These are phyloP conservation scores for Semotilus atromaculatus DNA, from an alignment of 2,797 vertebrate species.

Conservation along the genomic window DNA sequence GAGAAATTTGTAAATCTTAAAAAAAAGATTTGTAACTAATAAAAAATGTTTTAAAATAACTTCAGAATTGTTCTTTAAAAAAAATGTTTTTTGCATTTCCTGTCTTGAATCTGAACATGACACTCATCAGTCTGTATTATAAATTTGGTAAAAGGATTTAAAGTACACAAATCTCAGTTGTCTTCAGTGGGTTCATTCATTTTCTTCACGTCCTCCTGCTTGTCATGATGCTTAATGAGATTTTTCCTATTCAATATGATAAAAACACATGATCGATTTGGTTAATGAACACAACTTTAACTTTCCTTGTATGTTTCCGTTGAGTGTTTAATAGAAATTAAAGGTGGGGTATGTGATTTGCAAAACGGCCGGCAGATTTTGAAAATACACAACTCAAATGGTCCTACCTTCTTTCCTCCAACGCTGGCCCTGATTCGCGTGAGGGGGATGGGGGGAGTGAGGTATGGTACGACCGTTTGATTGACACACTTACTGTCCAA, in stretches of 20 bases:
- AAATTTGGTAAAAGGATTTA: background rate
- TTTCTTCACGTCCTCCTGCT: slow-evolving; percentile 1
- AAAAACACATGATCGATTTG: background rate
- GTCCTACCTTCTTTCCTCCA: no score
- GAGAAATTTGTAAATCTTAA: slow-evolving; percentile 7
- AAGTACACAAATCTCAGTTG: background rate
- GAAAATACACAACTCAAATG: no score
- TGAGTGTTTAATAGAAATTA: background rate
- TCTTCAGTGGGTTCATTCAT: background rate
- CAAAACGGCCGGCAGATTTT: no score
- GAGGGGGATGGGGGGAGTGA: no score
- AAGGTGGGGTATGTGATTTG: no score
- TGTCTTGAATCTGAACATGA: background rate
- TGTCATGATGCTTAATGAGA: background rate
- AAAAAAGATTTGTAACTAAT: slow-evolving; percentile 7
- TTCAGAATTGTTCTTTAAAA: background rate
- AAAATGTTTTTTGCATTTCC: slow-evolving; percentile 11
- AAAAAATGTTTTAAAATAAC: slow-evolving; percentile 15
- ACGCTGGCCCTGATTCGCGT: no score
- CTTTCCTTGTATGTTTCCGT: background rate
- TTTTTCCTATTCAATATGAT: slow-evolving; percentile 21
- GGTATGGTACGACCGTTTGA: no score
- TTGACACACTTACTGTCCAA: no score
- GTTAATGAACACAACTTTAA: background rate
- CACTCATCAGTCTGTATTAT: background rate